These are phyloP conservation scores for Ellobius talpinus DNA, from an alignment of 2,113 vertebrate genomes.

Conservation along the genomic window DNA sequence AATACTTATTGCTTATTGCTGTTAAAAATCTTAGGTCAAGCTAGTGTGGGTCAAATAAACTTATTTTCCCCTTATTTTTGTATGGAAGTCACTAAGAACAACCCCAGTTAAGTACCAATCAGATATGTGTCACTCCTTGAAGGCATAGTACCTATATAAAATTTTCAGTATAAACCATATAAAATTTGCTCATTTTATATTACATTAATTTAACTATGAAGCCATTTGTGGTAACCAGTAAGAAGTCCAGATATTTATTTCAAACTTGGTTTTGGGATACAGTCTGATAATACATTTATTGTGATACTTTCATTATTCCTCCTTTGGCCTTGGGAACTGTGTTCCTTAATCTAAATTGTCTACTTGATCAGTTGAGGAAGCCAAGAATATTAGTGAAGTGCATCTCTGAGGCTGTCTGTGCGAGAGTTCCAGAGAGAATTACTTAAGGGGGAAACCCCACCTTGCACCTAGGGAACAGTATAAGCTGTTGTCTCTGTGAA, in stretches of 20 bases:
- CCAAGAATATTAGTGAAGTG: background rate
- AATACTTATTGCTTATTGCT: background rate
- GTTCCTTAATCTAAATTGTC: background rate
- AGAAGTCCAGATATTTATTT: background rate
- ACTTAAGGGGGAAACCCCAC: background rate
- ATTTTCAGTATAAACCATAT: slow-evolving; percentile 21
- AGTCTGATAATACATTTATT: background rate
- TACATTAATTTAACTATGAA: background rate
- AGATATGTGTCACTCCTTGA: background rate
- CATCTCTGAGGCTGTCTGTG: background rate
- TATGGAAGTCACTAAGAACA: background rate
- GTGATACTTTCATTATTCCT: background rate
- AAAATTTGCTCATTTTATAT: background rate
- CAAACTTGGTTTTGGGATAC: background rate
- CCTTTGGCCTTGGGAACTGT: background rate
- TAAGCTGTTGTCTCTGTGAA: background rate
- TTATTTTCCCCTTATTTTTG: background rate
- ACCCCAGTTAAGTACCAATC: background rate
- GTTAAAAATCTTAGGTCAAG: background rate
- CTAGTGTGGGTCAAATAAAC: background rate
- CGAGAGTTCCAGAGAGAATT: background rate
- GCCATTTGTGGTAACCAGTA: background rate
- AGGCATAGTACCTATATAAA: background rate
- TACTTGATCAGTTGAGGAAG: background rate
- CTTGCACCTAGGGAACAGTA: no score